Evolutionary conservation across 2,888 invertebrate genomes (phyloP).

Genomic region (Laothoe populi): DNA sequence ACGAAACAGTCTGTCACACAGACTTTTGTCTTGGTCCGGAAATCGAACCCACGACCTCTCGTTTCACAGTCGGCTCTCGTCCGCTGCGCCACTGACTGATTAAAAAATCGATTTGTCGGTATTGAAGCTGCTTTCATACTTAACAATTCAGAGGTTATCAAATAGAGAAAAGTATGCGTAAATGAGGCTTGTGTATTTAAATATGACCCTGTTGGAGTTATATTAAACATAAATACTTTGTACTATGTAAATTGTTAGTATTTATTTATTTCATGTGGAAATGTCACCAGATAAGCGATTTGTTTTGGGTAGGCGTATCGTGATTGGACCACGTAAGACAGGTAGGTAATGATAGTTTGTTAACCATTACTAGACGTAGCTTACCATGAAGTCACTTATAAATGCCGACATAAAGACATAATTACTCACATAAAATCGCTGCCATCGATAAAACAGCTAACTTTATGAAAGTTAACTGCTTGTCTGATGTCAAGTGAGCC

Average conservation of each 20-base stretch:
- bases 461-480: constrained; percentile 85
- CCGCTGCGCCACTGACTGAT: too few relatives aligned
- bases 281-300: not conserved
- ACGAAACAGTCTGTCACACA: too few relatives aligned
- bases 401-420: constrained; percentile 8
- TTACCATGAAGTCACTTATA: not conserved
- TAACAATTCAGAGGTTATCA: constrained; percentile 4
- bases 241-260: not conserved
- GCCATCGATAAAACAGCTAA: constrained; percentile 95
- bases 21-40: too few relatives aligned
- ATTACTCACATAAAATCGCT: constrained; percentile 94
- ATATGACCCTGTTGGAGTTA: not conserved
- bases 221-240: not conserved
- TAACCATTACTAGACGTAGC: not conserved
- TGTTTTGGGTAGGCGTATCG: constrained; percentile 10
- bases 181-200: not conserved
- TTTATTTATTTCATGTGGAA: not conserved
- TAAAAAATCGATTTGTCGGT: too few relatives aligned
- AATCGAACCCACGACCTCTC: too few relatives aligned
- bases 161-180: not conserved
- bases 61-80: too few relatives aligned
- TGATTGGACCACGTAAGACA: constrained; percentile 25
- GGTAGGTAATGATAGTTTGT: not conserved
- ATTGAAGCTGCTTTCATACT: not conserved
- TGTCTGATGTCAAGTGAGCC: constrained; percentile 75